A percentile compares a stretch with the other conserved stretches of the same genome.
Conservation (phyloP, 1,140 invertebrate species). For the Steinernema khuongi region DNA sequence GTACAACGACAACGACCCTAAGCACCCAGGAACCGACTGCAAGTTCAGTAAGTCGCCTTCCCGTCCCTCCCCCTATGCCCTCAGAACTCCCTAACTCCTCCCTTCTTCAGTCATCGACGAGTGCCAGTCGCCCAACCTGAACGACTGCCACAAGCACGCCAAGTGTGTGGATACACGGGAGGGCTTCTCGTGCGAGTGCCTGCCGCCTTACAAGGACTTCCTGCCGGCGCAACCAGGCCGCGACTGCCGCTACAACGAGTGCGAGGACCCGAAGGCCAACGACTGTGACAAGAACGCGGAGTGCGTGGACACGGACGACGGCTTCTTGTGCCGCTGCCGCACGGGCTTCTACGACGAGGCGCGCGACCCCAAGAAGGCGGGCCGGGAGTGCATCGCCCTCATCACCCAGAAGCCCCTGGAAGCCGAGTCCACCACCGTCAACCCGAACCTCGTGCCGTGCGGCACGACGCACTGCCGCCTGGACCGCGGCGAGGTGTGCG, state of each 20-base stretch:
- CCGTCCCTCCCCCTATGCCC: neutral
- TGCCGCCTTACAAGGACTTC: slow-evolving; percentile 34
- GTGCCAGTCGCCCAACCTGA: slow-evolving; percentile 35
- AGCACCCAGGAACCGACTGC: slow-evolving; percentile 40
- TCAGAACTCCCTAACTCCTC: neutral
- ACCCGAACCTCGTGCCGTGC: slow-evolving; percentile 34
- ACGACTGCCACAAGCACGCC: slow-evolving; percentile 40
- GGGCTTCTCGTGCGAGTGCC: slow-evolving; percentile 40
- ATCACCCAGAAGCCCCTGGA: slow-evolving; percentile 22
- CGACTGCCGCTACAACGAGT: slow-evolving; percentile 48
- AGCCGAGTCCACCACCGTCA: slow-evolving; percentile 30
- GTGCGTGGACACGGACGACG: slow-evolving; percentile 49
- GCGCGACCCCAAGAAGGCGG: slow-evolving; percentile 32
- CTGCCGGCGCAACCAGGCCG: slow-evolving; percentile 48
- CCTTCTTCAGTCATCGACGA: slow-evolving; percentile 38
- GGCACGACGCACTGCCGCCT: slow-evolving; percentile 28
- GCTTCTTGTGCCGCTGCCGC: slow-evolving; percentile 32
- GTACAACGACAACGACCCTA: slow-evolving; percentile 36
- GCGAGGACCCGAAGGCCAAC: slow-evolving; percentile 35
- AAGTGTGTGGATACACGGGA: slow-evolving; percentile 42
- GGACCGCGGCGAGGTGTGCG: slow-evolving; percentile 33
- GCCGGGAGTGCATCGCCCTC: slow-evolving; percentile 35
- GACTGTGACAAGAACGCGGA: slow-evolving; percentile 55
- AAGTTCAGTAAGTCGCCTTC: slow-evolving; percentile 39
- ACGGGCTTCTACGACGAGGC: slow-evolving; percentile 38